Conservation (phyloP, 2,113 vertebrate species). For the Halichoeres trimaculatus region DNA sequence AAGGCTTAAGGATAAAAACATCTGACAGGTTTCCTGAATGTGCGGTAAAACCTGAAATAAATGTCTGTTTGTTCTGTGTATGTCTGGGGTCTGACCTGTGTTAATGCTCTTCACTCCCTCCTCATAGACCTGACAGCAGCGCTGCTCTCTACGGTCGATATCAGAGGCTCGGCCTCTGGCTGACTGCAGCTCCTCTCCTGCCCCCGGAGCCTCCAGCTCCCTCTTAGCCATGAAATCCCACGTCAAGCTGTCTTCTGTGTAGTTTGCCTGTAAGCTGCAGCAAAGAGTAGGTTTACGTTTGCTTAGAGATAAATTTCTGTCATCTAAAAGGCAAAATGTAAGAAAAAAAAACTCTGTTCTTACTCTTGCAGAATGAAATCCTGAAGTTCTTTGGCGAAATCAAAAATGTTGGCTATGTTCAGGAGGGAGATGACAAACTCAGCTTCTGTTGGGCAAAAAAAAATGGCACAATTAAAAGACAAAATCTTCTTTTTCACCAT, state of each 20-base stretch:
- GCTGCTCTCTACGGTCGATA: constrained; percentile 84
- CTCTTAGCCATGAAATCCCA: constrained; percentile 94
- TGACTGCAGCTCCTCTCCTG: constrained; percentile 67
- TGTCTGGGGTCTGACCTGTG: constrained; percentile 81
- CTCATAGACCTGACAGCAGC: constrained; percentile 91
- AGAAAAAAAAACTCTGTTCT: constrained; percentile 48
- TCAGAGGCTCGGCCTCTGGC: constrained; percentile 86
- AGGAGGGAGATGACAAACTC: constrained; percentile 91
- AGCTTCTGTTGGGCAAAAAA: constrained; percentile 81
- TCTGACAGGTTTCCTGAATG: not conserved
- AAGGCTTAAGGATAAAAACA: not conserved
- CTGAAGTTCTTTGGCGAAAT: constrained; percentile 93
- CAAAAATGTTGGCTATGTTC: constrained; percentile 89
- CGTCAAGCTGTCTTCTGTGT: constrained; percentile 85
- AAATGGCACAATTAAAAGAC: too few species aligned
- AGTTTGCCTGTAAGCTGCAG: constrained; percentile 86
- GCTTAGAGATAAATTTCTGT: not conserved
- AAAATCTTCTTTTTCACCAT: too few species aligned
- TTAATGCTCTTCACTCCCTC: constrained; percentile 86
- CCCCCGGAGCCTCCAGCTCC: constrained; percentile 84
- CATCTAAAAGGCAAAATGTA: not conserved
- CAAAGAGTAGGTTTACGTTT: not conserved
- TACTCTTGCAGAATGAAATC: constrained; percentile 91
- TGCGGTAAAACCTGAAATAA: not conserved
- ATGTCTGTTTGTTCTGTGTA: not conserved